These are phyloP conservation scores for Etheostoma spectabile DNA, from an alignment of 2,113 vertebrate species.

Conservation along the genomic window DNA sequence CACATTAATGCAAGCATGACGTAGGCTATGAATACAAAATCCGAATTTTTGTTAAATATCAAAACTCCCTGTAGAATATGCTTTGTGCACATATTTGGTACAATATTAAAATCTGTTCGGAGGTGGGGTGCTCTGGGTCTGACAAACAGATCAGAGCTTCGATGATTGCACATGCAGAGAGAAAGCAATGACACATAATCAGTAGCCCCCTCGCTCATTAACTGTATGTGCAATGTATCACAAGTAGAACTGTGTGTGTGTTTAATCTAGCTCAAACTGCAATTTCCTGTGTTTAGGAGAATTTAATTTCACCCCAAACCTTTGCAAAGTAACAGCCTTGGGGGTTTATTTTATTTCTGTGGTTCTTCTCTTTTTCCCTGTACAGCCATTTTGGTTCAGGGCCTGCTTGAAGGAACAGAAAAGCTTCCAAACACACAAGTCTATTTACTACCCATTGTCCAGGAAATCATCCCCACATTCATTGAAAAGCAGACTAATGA, in stretches of 20 bases:
- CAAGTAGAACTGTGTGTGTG: constrained; percentile 36
- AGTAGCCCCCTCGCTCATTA: constrained; percentile 62
- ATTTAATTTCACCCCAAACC: constrained; percentile 45
- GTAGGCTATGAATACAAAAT: not conserved
- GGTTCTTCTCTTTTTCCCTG: constrained; percentile 33
- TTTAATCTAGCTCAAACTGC: constrained; percentile 48
- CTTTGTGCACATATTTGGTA: not conserved
- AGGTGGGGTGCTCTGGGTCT: not conserved
- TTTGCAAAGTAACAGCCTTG: constrained; percentile 21
- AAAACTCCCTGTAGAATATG: not conserved
- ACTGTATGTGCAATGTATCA: constrained; percentile 59
- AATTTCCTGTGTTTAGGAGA: constrained; percentile 71
- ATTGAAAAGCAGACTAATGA: not conserved
- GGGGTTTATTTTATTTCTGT: constrained; percentile 34
- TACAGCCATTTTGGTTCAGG: constrained; percentile 23
- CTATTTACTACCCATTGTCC: not conserved
- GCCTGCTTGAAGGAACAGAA: constrained; percentile 5
- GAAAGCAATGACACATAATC: constrained; percentile 50
- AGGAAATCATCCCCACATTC: constrained; percentile 16
- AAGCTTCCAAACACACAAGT: constrained; percentile 5
- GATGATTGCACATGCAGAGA: constrained; percentile 31
- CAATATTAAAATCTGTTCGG: not conserved
- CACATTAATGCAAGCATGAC: not conserved
- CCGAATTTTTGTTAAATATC: not conserved
- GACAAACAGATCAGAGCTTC: constrained; percentile 31